Evolutionary conservation across 1,140 invertebrate species (phyloP).

Genomic region (Zaprionus davidi): DNA sequence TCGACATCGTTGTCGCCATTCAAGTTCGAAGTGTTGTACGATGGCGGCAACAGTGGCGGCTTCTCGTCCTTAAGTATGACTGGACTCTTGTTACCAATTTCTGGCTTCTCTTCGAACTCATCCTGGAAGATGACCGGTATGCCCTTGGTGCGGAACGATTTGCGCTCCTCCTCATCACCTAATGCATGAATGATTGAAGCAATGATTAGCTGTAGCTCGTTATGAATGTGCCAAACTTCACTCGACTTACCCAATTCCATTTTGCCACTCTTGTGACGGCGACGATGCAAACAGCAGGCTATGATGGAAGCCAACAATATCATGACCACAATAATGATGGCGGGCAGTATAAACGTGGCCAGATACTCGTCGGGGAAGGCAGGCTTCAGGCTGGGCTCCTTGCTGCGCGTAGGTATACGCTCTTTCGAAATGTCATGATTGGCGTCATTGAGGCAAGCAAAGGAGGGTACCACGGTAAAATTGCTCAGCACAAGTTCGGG

Average conservation of each 20-base stretch:
- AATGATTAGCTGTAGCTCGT: background rate
- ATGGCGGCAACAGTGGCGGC: slow-evolving; percentile 91
- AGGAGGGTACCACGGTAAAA: slow-evolving; percentile 89
- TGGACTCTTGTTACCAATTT: slow-evolving; percentile 94
- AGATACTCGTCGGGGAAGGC: slow-evolving; percentile 89
- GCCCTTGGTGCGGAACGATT: slow-evolving; percentile 94
- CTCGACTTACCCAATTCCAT: slow-evolving; percentile 88
- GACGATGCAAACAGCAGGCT: slow-evolving; percentile 94
- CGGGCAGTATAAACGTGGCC: slow-evolving; percentile 95
- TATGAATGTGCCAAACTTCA: background rate
- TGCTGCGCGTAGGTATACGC: slow-evolving; percentile 67
- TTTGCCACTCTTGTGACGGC: slow-evolving; percentile 92
- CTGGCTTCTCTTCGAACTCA: slow-evolving; percentile 95
- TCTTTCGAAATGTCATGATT: slow-evolving; percentile 71
- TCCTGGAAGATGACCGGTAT: slow-evolving; percentile 97
- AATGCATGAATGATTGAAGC: background rate
- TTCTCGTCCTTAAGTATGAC: slow-evolving; percentile 97
- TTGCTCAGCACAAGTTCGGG: slow-evolving; percentile 90
- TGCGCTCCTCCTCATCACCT: slow-evolving; percentile 91
- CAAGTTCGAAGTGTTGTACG: slow-evolving; percentile 83
- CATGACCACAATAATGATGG: slow-evolving; percentile 95
- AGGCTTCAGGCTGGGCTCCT: slow-evolving; percentile 85
- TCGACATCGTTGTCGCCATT: slow-evolving; percentile 86
- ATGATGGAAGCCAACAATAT: slow-evolving; percentile 93
- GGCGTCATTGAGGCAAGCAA: slow-evolving; percentile 86